Evolutionary conservation across 2,797 vertebrate species (phyloP).

Genomic region (Emydoidea blandingii): DNA sequence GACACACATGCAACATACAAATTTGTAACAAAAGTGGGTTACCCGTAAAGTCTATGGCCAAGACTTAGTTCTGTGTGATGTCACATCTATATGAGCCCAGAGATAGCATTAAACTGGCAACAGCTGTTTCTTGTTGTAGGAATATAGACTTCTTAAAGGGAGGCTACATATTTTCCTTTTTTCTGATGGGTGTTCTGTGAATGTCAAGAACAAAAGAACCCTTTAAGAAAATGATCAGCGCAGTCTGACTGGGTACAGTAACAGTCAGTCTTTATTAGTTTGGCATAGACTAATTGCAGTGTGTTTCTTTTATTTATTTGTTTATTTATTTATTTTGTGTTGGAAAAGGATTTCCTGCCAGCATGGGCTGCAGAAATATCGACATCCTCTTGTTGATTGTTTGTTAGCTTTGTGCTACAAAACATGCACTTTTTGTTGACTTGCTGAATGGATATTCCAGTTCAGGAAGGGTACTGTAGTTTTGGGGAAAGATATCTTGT

Average conservation of each 20-base stretch:
- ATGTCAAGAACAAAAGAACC: conserved; percentile 44
- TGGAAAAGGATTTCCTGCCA: not conserved
- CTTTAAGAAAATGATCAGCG: not conserved
- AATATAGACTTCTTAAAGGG: conserved; percentile 43
- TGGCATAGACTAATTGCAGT: not conserved
- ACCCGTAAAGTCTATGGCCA: conserved; percentile 74
- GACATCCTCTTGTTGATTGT: not conserved
- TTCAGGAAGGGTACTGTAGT: not conserved
- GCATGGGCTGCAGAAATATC: not conserved
- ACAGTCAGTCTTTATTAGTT: not conserved
- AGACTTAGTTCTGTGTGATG: conserved; percentile 73
- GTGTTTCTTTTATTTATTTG: not conserved
- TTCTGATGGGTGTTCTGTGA: not conserved
- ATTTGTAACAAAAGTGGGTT: conserved; percentile 76
- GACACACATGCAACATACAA: conserved; percentile 53
- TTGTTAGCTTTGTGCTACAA: not conserved
- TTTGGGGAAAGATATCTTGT: not conserved
- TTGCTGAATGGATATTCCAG: not conserved
- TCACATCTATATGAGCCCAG: conserved; percentile 76
- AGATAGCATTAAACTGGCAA: conserved; percentile 72
- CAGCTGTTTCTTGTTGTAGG: conserved; percentile 77
- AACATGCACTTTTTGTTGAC: not conserved
- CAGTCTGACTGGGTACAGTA: not conserved
- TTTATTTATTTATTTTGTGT: not conserved
- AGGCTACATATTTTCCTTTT: not conserved